Evolutionary conservation across 2,888 invertebrate species (phyloP).

Genomic region (Leptinotarsa rubiginosa): DNA sequence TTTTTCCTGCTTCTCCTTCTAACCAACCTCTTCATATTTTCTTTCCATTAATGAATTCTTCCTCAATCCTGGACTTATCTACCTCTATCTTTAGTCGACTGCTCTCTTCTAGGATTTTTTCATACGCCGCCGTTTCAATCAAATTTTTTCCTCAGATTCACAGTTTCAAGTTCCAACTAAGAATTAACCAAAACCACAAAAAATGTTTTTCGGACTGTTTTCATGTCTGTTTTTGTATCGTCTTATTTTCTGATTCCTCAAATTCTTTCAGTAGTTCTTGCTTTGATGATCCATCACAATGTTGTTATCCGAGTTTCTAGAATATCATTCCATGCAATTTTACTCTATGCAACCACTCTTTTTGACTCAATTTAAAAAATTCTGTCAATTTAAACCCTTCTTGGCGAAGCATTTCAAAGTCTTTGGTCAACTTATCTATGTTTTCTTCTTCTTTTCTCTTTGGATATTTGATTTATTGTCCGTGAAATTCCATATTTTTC

Average conservation of each 20-base stretch:
- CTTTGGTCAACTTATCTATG: constrained; percentile 25
- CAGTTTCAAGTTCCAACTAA: constrained; percentile 59
- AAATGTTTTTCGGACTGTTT: constrained; percentile 55
- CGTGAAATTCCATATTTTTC: constrained; percentile 39
- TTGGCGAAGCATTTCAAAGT: constrained; percentile 30
- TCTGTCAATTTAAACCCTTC: constrained; percentile 44
- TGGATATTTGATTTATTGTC: constrained; percentile 30
- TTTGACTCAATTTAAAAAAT: constrained; percentile 43
- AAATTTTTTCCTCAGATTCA: constrained; percentile 52
- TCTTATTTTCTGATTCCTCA: constrained; percentile 48
- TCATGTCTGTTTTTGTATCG: constrained; percentile 34
- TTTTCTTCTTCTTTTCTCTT: constrained; percentile 32
- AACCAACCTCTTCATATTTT: constrained; percentile 56
- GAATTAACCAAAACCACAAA: constrained; percentile 59
- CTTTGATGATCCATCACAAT: constrained; percentile 45
- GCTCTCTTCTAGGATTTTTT: constrained; percentile 63
- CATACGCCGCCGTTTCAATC: constrained; percentile 63
- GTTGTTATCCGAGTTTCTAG: constrained; percentile 34
- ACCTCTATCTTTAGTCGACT: constrained; percentile 60
- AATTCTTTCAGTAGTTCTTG: constrained; percentile 51
- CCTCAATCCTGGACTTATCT: constrained; percentile 61
- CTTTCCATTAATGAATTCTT: constrained; percentile 61
- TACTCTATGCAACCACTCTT: constrained; percentile 40
- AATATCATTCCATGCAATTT: too few relatives aligned
- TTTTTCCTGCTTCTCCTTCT: constrained; percentile 69